Evolutionary conservation across 92 coral and sea anemone genomes (phyloP), one percentile per base, ranked within the genome.

Genomic region (Porites evermanni): DNA sequence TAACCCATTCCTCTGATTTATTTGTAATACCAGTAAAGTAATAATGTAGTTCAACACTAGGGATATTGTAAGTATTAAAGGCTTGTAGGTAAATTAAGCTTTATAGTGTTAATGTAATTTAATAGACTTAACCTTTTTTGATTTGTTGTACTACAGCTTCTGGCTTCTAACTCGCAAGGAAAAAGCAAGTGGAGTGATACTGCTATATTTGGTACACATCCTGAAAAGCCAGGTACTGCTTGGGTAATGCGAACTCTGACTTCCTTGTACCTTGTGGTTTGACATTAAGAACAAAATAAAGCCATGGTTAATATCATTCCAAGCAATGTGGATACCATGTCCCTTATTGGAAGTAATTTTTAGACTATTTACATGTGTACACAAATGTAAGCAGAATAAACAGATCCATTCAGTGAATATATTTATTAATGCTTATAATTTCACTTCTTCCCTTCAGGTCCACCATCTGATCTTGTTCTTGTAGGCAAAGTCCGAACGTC

Each of bases 111-210:
- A 38, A 38, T 4, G 47, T 38, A 38, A 38, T 38, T 38, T 3
- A 38, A 38, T 5, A 38, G 47, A 38, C 47, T 38, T 38, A 56
- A 12, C 20, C 14, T 29, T 6, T 58, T 24, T 47, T 66, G 70
- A 18, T 26, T 59, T 79, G 17, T 61, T 24, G 29, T 54, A 29
- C 79, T 79, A 47, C 72, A 96, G 99, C 87, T 96, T 18, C 88
- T 92, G 60, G 99, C 99, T 52, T 86, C 86, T 65, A 96, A 94
- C 74, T 66, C 78, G 19, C 93, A 93, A 72, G 99, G 99, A 11
- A 83, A 87, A 68, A 93, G 99, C 90, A 95, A 91, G 67, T 96
- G 96, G 98, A 96, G 99, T 89, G 95, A 96, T 65, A 70, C 75
- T 53, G 93, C 91, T 12, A 77, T 91, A 72, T 93, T 95, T 75